These are phyloP conservation scores for Ichneumoninae sp. DNA, from an alignment of 2,888 invertebrate species.

Conservation along the genomic window DNA sequence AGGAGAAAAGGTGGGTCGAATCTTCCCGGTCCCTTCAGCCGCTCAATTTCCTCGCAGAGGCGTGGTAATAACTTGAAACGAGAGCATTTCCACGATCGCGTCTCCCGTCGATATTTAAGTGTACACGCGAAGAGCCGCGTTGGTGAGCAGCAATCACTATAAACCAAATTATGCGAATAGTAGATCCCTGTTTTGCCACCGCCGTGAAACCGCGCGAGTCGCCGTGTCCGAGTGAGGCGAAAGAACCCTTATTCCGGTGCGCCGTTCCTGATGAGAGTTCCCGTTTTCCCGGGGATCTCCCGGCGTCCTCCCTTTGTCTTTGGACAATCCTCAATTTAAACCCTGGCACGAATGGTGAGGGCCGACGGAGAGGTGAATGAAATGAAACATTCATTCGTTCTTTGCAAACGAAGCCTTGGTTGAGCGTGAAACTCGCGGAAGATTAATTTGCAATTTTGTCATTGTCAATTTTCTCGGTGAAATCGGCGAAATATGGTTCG, in stretches of 20 bases:
- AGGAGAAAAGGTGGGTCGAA: neutral
- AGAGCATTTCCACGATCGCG: neutral
- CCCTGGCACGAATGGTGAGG: neutral
- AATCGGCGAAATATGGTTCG: neutral
- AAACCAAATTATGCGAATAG: constrained; percentile 9
- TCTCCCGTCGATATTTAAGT: neutral
- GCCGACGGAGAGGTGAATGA: neutral
- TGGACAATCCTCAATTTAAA: neutral
- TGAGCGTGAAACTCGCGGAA: neutral
- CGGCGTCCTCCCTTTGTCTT: neutral
- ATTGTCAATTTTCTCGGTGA: neutral
- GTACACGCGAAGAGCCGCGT: neutral
- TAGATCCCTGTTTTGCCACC: neutral
- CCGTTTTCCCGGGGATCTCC: neutral
- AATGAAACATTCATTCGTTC: neutral
- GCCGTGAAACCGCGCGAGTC: neutral
- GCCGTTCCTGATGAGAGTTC: constrained; percentile 5
- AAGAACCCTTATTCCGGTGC: neutral
- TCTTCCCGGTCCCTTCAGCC: neutral
- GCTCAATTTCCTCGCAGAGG: neutral
- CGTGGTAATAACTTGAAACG: neutral
- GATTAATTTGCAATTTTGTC: neutral
- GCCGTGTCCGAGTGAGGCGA: neutral
- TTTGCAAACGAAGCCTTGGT: neutral
- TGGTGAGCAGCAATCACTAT: constrained; percentile 3